Percentiles rank a stretch among this genome's conserved stretches.
Conservation (phyloP, 1,140 invertebrate genomes). For the Berghia stephanieae region DNA sequence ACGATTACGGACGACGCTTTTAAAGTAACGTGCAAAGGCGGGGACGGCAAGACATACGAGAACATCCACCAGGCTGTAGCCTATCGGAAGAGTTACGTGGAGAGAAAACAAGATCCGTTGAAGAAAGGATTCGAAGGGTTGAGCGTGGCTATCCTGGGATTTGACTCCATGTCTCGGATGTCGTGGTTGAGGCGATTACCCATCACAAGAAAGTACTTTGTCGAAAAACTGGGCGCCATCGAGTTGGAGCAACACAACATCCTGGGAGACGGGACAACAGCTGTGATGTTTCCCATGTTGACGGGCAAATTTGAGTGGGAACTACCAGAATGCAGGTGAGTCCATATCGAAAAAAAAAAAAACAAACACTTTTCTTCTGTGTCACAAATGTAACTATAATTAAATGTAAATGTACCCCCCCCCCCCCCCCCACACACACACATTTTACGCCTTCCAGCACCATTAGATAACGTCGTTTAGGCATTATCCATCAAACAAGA, state of each 20-base stretch:
- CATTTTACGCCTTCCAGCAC: too few species aligned
- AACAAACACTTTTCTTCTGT: too few species aligned
- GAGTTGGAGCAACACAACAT: conserved; percentile 88
- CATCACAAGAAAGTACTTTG: conserved; percentile 80
- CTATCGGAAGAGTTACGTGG: conserved; percentile 15
- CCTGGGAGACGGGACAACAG: conserved; percentile 92
- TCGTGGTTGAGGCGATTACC: conserved; percentile 87
- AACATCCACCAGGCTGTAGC: conserved; percentile 52
- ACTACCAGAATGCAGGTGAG: conserved; percentile 69
- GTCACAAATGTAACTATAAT: too few species aligned
- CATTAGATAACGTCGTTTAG: too few species aligned
- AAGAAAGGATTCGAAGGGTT: conserved; percentile 52
- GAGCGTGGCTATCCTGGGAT: conserved; percentile 88
- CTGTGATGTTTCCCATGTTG: conserved; percentile 89
- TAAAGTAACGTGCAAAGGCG: conserved; percentile 42
- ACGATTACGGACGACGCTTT: conserved; percentile 44
- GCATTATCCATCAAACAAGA: too few species aligned
- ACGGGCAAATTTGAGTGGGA: conserved; percentile 90
- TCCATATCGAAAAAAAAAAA: too few species aligned
- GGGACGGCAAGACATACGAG: conserved; percentile 40
- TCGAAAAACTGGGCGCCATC: conserved; percentile 74
- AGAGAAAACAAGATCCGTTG: not conserved
- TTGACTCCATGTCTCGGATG: conserved; percentile 88
- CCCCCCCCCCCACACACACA: too few species aligned
- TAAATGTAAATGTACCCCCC: too few species aligned